Conservation (phyloP, 2,888 invertebrate species). For the Junonia oenone region DNA sequence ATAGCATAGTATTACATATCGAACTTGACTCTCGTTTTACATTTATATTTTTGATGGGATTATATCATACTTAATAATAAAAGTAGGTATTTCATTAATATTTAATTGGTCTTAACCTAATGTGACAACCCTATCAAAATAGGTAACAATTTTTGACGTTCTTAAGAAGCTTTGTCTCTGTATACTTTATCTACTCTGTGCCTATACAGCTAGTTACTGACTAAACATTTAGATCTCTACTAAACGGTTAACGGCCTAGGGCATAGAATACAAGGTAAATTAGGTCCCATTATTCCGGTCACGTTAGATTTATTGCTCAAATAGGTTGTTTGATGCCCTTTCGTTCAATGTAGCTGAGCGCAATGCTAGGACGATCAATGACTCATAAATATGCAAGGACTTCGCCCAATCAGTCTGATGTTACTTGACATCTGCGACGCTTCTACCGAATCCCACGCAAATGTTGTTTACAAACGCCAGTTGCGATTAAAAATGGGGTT, state of each 20-base stretch:
- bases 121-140: too few species aligned
- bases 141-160: too few species aligned
- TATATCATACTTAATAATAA: too few species aligned
- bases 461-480: not conserved
- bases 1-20: too few species aligned
- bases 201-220: too few species aligned
- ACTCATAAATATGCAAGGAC: slow-evolving; percentile 36
- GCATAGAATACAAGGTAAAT: slow-evolving; percentile 28
- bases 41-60: too few species aligned
- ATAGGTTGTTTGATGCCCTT: slow-evolving; percentile 39
- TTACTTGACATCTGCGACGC: slow-evolving; percentile 15
- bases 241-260: not conserved
- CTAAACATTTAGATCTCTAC: not conserved
- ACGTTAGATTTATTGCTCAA: slow-evolving; percentile 37
- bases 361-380: slow-evolving; percentile 25
- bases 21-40: too few species aligned
- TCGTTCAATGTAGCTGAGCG: slow-evolving; percentile 24
- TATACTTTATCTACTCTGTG: too few species aligned
- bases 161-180: too few species aligned
- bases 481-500: not conserved
- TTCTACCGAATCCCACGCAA: not conserved
- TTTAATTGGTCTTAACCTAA: too few species aligned
- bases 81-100: too few species aligned
- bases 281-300: slow-evolving; percentile 49
- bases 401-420: slow-evolving; percentile 16